These are phyloP conservation scores for Heterotilapia buettikoferi DNA, from an alignment of 2,113 vertebrate genomes.

Conservation along the genomic window DNA sequence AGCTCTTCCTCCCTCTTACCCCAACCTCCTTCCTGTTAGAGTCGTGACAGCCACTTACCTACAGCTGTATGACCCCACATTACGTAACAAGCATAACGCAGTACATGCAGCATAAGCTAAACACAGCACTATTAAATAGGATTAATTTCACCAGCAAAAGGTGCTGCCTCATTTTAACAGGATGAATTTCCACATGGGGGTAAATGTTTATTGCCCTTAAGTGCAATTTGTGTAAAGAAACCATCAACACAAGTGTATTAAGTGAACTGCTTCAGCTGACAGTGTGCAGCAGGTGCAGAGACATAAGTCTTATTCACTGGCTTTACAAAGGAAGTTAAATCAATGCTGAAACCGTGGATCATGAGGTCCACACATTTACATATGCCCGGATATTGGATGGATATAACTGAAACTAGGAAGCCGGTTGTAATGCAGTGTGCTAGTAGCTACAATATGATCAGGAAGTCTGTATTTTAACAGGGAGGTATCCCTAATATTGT, in stretches of 20 bases:
- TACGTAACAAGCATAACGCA: slow-evolving; percentile 27
- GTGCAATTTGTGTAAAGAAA: not conserved
- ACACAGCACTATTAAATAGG: not conserved
- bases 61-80: slow-evolving; percentile 41
- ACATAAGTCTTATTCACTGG: not conserved
- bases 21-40: not conserved
- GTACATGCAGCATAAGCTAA: not conserved
- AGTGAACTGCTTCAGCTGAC: not conserved
- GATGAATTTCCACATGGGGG: not conserved
- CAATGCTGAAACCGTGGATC: not conserved
- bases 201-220: not conserved
- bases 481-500: not conserved
- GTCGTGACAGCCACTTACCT: slow-evolving; percentile 51
- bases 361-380: not conserved
- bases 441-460: not conserved
- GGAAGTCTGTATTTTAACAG: not conserved
- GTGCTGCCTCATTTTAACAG: not conserved
- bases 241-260: not conserved
- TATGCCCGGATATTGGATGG: not conserved
- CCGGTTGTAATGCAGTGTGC: not conserved
- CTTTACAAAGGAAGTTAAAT: not conserved
- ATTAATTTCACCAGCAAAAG: not conserved
- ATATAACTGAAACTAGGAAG: not conserved
- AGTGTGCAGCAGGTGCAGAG: not conserved
- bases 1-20: not conserved